Conservation (phyloP, 2,888 invertebrate genomes). For the Labia minor region DNA sequence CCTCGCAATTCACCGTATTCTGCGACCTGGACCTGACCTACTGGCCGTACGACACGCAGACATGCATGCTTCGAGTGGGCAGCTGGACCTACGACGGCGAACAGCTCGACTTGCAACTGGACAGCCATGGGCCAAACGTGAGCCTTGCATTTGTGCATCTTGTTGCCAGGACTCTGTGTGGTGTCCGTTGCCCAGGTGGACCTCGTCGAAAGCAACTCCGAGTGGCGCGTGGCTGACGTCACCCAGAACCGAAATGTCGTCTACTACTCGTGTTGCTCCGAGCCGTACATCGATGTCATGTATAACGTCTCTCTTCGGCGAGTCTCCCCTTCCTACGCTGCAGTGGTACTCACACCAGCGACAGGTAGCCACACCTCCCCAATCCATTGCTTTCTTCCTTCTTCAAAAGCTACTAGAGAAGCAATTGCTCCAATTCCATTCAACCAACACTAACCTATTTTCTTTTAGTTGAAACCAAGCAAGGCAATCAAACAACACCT, state of each 20-base stretch:
- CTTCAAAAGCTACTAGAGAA: too few species aligned
- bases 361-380: too few species aligned
- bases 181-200: slow-evolving; percentile 22
- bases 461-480: too few species aligned
- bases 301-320: slow-evolving; percentile 43
- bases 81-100: slow-evolving; percentile 58
- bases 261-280: slow-evolving; percentile 44
- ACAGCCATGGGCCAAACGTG: slow-evolving; percentile 27
- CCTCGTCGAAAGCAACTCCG: slow-evolving; percentile 33
- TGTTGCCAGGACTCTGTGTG: not conserved
- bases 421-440: too few species aligned
- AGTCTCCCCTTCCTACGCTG: slow-evolving; percentile 48
- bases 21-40: slow-evolving; percentile 53
- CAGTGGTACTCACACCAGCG: slow-evolving; percentile 51
- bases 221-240: slow-evolving; percentile 42
- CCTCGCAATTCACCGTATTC: slow-evolving; percentile 53
- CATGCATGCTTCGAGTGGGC: slow-evolving; percentile 54
- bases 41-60: slow-evolving; percentile 69
- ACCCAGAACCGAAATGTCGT: slow-evolving; percentile 35
- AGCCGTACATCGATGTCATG: slow-evolving; percentile 44
- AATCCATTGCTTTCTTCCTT: too few species aligned
- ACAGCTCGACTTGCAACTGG: slow-evolving; percentile 38
- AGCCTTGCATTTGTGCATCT: slow-evolving; percentile 20
- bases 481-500: too few species aligned
- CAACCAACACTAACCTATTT: too few species aligned